These are phyloP conservation scores for Metopolophium dirhodum DNA, from an alignment of 1,140 invertebrate genomes.

Conservation along the genomic window DNA sequence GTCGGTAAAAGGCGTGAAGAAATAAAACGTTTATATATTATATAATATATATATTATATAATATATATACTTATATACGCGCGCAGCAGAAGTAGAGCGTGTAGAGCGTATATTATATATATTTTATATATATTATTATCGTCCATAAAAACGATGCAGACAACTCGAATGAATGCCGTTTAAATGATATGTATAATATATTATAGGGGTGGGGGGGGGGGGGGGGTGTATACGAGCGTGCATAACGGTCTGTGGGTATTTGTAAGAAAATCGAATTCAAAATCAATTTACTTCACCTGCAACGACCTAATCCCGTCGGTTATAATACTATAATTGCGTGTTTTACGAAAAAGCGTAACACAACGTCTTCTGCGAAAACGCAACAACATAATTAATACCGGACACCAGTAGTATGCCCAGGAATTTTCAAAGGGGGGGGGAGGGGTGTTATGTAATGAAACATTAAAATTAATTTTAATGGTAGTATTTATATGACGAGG, in stretches of 20 bases:
- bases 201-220: not conserved
- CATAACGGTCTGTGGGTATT: not conserved
- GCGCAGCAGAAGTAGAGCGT: not conserved
- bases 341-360: not conserved
- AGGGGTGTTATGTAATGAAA: too few species aligned
- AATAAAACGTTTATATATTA: not conserved
- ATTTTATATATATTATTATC: constrained; percentile 11
- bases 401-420: too few species aligned
- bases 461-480: too few species aligned
- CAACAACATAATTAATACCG: not conserved
- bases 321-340: not conserved
- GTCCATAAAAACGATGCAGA: not conserved
- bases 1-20: not conserved
- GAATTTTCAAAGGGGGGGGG: too few species aligned
- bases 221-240: too few species aligned
- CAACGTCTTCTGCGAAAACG: not conserved
- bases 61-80: not conserved
- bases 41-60: too few species aligned
- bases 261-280: not conserved
- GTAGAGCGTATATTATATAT: not conserved
- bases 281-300: not conserved
- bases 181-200: not conserved
- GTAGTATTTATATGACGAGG: too few species aligned
- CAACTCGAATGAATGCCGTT: not conserved
- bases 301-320: not conserved